Evolutionary conservation across 2,113 vertebrate species (phyloP), one percentile per base, ranked within the genome.

Genomic region (Monopterus albus): DNA sequence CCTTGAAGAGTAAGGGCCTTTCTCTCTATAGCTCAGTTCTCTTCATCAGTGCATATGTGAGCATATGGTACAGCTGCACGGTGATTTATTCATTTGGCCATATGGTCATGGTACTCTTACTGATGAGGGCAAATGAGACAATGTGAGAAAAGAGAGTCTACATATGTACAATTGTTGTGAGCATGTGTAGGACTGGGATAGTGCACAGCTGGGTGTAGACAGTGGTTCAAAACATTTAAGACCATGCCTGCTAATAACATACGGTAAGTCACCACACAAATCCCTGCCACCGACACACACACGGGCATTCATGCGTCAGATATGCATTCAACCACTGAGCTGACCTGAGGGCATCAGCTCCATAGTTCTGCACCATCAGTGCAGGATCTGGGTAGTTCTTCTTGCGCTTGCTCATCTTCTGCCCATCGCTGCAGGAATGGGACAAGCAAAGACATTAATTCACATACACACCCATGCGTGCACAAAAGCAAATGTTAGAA

Each of bases 361-460:
- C 97, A 0, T 98, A 98, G 78, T 50, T 94, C 63, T 95, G 87
- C 77, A 99, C 95, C 63, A 99, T 81, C 6, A 88, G 69, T 62
- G 89, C 82, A 0, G 98, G 97, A 75, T 99, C 97, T 0, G 98
- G 98, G 42, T 99, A 99, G 87, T 99, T 99, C 94, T 98, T 99
- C 91, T 99, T 99, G 33, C 97, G 95, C 86, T 99, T 99, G 89
- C 97, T 98, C 98, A 99, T 99, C 92, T 99, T 99, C 81, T 99
- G 98, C 61, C 98, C 98, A 91, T 99, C 98, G 70, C 98, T 99
- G 83, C 49, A 49, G 70, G 82, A 80, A 56, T 23, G 39, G 73
- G 58, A 81, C 51, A 81, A 56, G 65, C 38, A 87, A 49, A 89
- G 56, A 57, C 73, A 82, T 88, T 70, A 88, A 69, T 52, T 56